Conservation (phyloP, 53 echinoderm and acorn worm genomes). For the Zoroaster sp. region DNA sequence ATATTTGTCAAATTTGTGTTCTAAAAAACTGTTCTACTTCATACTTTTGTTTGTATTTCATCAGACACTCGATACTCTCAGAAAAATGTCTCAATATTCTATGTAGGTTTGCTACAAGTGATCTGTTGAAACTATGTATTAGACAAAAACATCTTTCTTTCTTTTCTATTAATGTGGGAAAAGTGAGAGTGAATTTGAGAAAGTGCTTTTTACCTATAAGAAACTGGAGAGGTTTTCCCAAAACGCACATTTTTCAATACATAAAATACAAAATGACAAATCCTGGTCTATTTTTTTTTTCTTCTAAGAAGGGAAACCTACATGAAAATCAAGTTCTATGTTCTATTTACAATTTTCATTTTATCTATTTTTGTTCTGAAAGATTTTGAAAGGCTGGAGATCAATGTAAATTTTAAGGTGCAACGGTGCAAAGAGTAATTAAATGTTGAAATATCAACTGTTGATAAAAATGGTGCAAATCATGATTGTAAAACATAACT, state of each 20-base stretch:
- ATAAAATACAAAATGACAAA: too few relatives aligned
- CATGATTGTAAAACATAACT: background rate
- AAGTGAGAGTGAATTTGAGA: background rate
- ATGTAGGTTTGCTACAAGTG: background rate
- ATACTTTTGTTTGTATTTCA: too few relatives aligned
- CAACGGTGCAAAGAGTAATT: background rate
- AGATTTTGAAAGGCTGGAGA: background rate
- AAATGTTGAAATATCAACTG: background rate
- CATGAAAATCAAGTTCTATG: background rate
- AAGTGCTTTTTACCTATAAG: background rate
- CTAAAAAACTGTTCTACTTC: too few relatives aligned
- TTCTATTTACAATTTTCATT: background rate
- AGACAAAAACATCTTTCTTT: background rate
- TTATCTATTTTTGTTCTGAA: background rate
- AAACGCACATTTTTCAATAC: too few relatives aligned
- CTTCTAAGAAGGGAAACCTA: background rate
- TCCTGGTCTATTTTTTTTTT: background rate
- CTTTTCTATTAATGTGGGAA: background rate
- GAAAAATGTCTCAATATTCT: too few relatives aligned
- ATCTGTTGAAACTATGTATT: background rate
- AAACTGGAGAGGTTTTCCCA: background rate
- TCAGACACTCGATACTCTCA: too few relatives aligned
- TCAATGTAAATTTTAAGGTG: background rate
- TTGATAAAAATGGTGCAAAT: background rate
- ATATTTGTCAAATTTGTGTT: too few relatives aligned